These are phyloP conservation scores for Folsomia candida DNA, from an alignment of 2,888 invertebrate species.

Conservation along the genomic window DNA sequence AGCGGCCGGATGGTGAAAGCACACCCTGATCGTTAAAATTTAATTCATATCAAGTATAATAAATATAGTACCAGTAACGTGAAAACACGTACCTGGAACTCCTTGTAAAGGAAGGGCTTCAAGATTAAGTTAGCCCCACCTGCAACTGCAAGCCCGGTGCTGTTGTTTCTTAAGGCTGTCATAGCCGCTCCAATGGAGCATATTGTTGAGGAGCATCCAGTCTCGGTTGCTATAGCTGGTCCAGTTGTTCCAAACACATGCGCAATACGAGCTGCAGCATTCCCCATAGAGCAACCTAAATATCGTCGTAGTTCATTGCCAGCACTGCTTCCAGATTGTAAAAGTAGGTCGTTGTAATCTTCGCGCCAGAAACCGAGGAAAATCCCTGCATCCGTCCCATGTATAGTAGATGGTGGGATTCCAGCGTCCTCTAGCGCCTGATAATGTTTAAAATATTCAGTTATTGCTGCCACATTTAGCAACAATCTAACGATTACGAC, in stretches of 20 bases:
- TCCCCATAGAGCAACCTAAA: not conserved
- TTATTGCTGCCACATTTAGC: too few relatives aligned
- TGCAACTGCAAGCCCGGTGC: not conserved
- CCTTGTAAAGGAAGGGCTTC: not conserved
- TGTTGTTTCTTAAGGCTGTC: not conserved
- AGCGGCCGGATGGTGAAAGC: not conserved
- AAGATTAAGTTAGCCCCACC: not conserved
- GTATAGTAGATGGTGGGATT: slow-evolving; percentile 9
- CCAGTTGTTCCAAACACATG: not conserved
- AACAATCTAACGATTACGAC: too few relatives aligned
- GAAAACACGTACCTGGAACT: not conserved
- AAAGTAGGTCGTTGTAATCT: slow-evolving; percentile 24
- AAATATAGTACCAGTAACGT: too few relatives aligned
- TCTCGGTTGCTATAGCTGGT: not conserved
- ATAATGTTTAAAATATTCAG: too few relatives aligned
- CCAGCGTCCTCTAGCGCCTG: slow-evolving; percentile 61
- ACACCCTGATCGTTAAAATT: too few relatives aligned
- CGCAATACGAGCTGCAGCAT: not conserved
- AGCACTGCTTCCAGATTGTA: not conserved
- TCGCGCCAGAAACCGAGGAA: slow-evolving; percentile 24
- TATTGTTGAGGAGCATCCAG: not conserved
- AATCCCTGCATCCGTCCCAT: slow-evolving; percentile 15
- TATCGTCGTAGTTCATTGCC: not conserved
- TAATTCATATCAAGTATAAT: too few relatives aligned
- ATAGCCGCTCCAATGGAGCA: not conserved